Conservation (phyloP, 2,888 invertebrate species). For the Neoscelio sp. region DNA sequence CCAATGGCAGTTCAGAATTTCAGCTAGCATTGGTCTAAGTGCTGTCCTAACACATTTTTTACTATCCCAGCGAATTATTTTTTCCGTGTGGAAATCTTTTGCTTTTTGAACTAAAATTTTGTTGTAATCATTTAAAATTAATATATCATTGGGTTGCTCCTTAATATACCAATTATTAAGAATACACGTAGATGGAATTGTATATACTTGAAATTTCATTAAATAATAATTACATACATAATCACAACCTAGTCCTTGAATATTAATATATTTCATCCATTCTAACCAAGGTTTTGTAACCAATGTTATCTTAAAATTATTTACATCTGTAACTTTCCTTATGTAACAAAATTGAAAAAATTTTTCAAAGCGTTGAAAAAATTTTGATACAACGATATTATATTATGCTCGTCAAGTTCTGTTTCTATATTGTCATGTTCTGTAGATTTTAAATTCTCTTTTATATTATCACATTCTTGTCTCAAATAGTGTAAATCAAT, state of each 20-base stretch:
- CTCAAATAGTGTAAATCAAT: neutral
- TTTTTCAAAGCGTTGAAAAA: conserved; percentile 63
- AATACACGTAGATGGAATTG: conserved; percentile 65
- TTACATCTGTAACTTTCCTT: conserved; percentile 53
- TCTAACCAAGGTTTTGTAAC: neutral
- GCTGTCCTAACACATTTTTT: too few species aligned
- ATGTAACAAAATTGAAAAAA: conserved; percentile 64
- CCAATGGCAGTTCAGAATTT: too few species aligned
- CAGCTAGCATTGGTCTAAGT: too few species aligned
- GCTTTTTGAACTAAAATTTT: conserved; percentile 32
- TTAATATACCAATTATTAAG: conserved; percentile 60
- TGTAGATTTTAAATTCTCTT: neutral
- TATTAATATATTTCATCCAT: neutral
- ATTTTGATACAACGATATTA: conserved; percentile 38
- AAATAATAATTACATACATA: conserved; percentile 30
- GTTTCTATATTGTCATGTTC: conserved; percentile 21
- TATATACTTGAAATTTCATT: neutral
- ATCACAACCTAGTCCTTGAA: conserved; percentile 37
- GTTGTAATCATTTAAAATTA: conserved; percentile 29
- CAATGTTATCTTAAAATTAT: conserved; percentile 46
- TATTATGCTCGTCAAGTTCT: conserved; percentile 52
- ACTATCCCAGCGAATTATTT: too few species aligned
- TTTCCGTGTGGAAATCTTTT: too few species aligned
- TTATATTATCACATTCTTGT: neutral
- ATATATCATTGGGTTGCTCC: conserved; percentile 17